Percentiles rank a stretch among this genome's conserved stretches.
Evolutionary conservation across 2,888 invertebrate genomes (phyloP).

Genomic region (Seladonia tumulorum): DNA sequence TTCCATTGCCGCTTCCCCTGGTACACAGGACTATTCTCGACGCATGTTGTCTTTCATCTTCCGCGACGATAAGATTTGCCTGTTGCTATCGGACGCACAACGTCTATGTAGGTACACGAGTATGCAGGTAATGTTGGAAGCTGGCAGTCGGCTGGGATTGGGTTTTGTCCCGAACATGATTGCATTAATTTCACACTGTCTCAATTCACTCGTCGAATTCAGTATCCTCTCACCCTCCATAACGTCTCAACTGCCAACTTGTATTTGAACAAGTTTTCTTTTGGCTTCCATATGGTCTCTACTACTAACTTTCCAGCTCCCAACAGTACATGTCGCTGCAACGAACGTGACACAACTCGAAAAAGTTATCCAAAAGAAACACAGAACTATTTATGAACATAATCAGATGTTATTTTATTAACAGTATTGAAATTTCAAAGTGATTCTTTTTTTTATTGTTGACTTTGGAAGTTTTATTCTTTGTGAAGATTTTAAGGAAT

Average conservation of each 20-base stretch:
- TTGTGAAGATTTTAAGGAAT: neutral
- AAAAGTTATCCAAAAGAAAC: neutral
- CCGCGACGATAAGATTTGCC: slow-evolving; percentile 22
- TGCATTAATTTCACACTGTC: too few species aligned
- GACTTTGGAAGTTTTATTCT: neutral
- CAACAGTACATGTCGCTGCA: neutral
- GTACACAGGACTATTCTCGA: slow-evolving; percentile 33
- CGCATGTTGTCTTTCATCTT: slow-evolving; percentile 26
- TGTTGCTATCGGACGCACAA: slow-evolving; percentile 61
- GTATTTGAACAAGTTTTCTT: neutral
- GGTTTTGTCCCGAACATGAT: too few species aligned
- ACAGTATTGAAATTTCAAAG: neutral
- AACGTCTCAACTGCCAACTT: too few species aligned
- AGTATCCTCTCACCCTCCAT: too few species aligned
- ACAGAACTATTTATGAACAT: neutral
- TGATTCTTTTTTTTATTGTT: neutral
- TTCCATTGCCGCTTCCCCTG: slow-evolving; percentile 48
- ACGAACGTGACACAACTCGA: neutral
- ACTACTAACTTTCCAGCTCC: neutral
- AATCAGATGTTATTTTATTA: too few species aligned
- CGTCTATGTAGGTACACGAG: slow-evolving; percentile 44
- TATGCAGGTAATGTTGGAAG: neutral
- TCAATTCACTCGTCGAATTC: too few species aligned
- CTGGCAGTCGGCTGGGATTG: neutral
- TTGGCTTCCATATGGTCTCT: neutral